Conservation (phyloP, 1,140 invertebrate genomes). For the Cotesia glomerata region DNA sequence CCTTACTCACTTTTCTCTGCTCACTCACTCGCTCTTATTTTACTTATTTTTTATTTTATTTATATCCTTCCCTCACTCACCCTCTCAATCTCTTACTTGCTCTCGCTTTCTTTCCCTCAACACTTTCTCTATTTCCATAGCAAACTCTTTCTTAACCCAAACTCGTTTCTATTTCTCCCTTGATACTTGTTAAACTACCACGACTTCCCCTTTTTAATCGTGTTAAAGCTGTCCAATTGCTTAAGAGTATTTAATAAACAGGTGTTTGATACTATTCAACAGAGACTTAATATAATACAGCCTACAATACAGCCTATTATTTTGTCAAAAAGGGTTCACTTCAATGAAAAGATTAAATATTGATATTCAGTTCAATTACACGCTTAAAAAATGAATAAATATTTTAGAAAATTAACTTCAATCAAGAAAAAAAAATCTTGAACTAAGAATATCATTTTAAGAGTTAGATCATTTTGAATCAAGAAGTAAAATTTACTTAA, state of each 20-base stretch:
- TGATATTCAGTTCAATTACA: too few species aligned
- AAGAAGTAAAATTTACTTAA: too few species aligned
- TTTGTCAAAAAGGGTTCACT: neutral
- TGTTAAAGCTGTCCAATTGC: slow-evolving; percentile 31
- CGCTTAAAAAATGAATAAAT: too few species aligned
- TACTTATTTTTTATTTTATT: slow-evolving; percentile 12
- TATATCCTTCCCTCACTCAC: slow-evolving; percentile 7
- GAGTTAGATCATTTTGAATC: too few species aligned
- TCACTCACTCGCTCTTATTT: slow-evolving; percentile 17
- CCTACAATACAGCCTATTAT: neutral
- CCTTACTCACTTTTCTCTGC: neutral
- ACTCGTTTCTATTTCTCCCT: slow-evolving; percentile 10
- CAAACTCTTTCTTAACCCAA: slow-evolving; percentile 27
- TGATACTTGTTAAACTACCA: slow-evolving; percentile 28
- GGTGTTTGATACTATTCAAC: slow-evolving; percentile 8
- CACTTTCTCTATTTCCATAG: slow-evolving; percentile 8
- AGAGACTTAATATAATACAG: neutral
- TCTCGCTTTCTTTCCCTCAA: neutral
- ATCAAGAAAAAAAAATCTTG: too few species aligned
- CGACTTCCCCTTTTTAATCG: slow-evolving; percentile 27
- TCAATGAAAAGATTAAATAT: too few species aligned
- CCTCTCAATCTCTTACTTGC: neutral
- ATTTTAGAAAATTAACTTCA: too few species aligned
- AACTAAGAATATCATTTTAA: too few species aligned
- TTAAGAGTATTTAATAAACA: slow-evolving; percentile 32